Evolutionary conservation across 2,113 vertebrate genomes (phyloP), one percentile per base, ranked within the genome.

Genomic region (Toxotes chatareus): DNA sequence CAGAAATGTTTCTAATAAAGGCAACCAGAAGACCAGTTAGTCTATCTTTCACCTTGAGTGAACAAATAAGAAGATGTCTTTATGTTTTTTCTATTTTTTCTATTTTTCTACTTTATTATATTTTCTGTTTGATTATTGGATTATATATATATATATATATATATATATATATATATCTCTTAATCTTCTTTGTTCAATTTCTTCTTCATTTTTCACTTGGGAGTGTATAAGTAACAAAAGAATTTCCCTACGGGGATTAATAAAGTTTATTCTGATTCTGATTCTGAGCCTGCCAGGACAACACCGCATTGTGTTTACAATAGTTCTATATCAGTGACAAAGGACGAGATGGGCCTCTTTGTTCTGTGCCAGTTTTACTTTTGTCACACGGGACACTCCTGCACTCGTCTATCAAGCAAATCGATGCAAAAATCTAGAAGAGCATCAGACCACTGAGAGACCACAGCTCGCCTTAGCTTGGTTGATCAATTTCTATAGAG

Each of bases 41-140:
- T 67, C 51, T 79, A 74, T 83, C 70, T 83, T 82, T 90, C 86
- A 92, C 91, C 87, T 91, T 91, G 87, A n/a, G n/a, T n/a, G n/a
- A n/a, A n/a, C n/a, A n/a, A n/a, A n/a, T n/a, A n/a, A n/a, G n/a
- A n/a, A n/a, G n/a, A n/a, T n/a, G n/a, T n/a, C n/a, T n/a, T n/a
- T n/a, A n/a, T n/a, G n/a, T n/a, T n/a, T n/a, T n/a, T n/a, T n/a
- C n/a, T n/a, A n/a, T n/a, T n/a, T n/a, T n/a, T n/a, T n/a, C n/a
- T n/a, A n/a, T n/a, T n/a, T n/a, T n/a, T n/a, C n/a, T n/a, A n/a
- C n/a, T n/a, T n/a, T n/a, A n/a, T n/a, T n/a, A n/a, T n/a, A n/a
- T n/a, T n/a, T n/a, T n/a, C n/a, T n/a, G n/a, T n/a, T n/a, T n/a
- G n/a, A n/a, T n/a, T n/a, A n/a, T n/a, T n/a, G n/a, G n/a, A n/a